These are phyloP conservation scores for Leptodactylus fuscus DNA, from an alignment of 2,113 vertebrate genomes.

Conservation along the genomic window DNA sequence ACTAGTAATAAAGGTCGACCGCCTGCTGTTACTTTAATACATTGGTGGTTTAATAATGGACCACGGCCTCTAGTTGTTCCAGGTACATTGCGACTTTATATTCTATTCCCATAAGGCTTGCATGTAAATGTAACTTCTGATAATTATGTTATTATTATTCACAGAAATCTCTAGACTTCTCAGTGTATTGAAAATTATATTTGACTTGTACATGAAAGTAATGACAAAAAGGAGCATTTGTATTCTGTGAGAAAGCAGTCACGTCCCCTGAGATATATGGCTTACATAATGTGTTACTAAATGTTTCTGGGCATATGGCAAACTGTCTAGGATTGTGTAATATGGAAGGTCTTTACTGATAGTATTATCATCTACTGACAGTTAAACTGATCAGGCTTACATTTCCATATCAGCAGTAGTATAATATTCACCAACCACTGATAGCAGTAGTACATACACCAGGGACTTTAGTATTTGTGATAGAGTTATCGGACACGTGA, in stretches of 20 bases:
- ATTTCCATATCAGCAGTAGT: background rate
- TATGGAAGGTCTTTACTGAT: slow-evolving; percentile 17
- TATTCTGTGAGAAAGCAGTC: background rate
- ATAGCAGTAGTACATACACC: too few relatives aligned
- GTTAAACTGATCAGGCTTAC: background rate
- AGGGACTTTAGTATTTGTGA: too few relatives aligned
- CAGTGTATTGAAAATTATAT: background rate
- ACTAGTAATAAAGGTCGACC: background rate
- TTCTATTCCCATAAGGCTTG: background rate
- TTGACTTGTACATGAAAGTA: too few relatives aligned
- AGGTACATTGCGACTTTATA: background rate
- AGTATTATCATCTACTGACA: background rate
- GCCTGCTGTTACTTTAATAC: slow-evolving; percentile 7
- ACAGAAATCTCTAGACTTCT: background rate
- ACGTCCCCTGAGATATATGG: background rate
- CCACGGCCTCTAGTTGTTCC: background rate
- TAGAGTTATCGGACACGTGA: too few relatives aligned
- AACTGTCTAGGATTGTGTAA: slow-evolving; percentile 9
- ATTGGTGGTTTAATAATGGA: background rate
- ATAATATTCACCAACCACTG: background rate
- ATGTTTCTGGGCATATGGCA: background rate
- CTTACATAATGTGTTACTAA: slow-evolving; percentile 13
- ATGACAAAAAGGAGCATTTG: background rate
- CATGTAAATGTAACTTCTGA: background rate
- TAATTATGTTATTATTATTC: background rate